Conservation (phyloP, 2,888 invertebrate species). For the Chymomyza procnemis region DNA sequence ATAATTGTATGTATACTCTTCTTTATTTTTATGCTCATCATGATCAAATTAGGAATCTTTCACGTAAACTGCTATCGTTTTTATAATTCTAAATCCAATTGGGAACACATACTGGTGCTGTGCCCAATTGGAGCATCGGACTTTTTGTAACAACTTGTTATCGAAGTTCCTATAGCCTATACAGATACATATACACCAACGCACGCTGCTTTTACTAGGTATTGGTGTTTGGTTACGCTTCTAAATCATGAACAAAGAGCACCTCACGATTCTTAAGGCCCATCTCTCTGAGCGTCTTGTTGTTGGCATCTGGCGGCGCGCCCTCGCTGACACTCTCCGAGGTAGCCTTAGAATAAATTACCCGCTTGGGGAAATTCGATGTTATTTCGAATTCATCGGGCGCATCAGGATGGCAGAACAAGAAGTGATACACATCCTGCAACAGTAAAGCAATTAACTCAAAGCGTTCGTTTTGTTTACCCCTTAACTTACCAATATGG, state of each 20-base stretch:
- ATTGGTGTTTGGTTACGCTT: slow-evolving; percentile 80
- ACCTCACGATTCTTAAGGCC: slow-evolving; percentile 94
- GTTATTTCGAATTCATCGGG: slow-evolving; percentile 96
- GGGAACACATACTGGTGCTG: not conserved
- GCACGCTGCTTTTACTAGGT: slow-evolving; percentile 13
- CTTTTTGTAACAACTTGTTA: slow-evolving; percentile 13
- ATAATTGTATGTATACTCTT: slow-evolving; percentile 58
- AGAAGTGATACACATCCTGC: slow-evolving; percentile 95
- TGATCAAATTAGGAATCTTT: slow-evolving; percentile 60
- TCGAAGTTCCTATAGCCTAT: not conserved
- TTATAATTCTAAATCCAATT: not conserved
- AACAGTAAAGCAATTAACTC: slow-evolving; percentile 63
- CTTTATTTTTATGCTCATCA: slow-evolving; percentile 46
- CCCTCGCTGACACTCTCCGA: slow-evolving; percentile 40
- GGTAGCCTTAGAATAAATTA: slow-evolving; percentile 81
- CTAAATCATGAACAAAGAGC: slow-evolving; percentile 95
- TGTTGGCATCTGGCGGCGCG: slow-evolving; percentile 37
- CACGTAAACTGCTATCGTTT: not conserved
- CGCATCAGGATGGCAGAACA: slow-evolving; percentile 95
- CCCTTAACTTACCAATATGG: slow-evolving; percentile 84
- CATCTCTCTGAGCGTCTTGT: slow-evolving; percentile 81
- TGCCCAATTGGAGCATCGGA: slow-evolving; percentile 55
- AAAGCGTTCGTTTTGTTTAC: not conserved
- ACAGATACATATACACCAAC: not conserved
- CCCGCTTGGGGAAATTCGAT: slow-evolving; percentile 95